A percentile compares a stretch with the other conserved stretches of the same genome.
These are phyloP conservation scores for Heliconius ismenius DNA, from an alignment of 2,888 invertebrate genomes.

Conservation along the genomic window DNA sequence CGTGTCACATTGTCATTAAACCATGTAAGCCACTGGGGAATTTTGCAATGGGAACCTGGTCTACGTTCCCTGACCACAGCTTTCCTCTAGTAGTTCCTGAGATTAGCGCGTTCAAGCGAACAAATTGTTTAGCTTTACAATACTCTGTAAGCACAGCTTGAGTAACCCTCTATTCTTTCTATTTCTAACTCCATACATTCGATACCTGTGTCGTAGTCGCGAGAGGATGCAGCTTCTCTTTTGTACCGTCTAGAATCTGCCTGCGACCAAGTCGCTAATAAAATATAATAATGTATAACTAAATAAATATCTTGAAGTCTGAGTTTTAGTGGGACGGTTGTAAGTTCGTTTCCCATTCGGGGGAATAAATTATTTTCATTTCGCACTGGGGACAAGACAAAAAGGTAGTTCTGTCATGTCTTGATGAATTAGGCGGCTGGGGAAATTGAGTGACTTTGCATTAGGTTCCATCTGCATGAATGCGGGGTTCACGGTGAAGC, in stretches of 20 bases:
- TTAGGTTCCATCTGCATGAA: not conserved
- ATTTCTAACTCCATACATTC: not conserved
- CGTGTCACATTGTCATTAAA: too few species aligned
- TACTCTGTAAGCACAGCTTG: too few species aligned
- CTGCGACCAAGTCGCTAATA: conserved; percentile 67
- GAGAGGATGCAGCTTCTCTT: conserved; percentile 61
- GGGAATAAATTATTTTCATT: not conserved
- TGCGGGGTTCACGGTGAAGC: too few species aligned
- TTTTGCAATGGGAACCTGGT: too few species aligned
- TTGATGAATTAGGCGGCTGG: not conserved
- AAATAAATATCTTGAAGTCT: not conserved
- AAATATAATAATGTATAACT: conserved; percentile 14
- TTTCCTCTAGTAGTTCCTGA: not conserved
- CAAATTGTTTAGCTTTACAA: not conserved
- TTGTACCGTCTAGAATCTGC: conserved; percentile 62
- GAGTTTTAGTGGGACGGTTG: not conserved
- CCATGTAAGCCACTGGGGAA: too few species aligned
- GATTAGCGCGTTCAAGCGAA: not conserved
- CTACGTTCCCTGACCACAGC: not conserved
- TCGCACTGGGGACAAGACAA: not conserved
- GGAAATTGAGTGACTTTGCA: not conserved
- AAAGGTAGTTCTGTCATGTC: not conserved
- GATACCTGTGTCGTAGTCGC: conserved; percentile 62
- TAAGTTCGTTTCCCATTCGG: not conserved
- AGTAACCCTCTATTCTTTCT: not conserved